Evolutionary conservation across 1,140 invertebrate species (phyloP).

Genomic region (Colletes latitarsis): DNA sequence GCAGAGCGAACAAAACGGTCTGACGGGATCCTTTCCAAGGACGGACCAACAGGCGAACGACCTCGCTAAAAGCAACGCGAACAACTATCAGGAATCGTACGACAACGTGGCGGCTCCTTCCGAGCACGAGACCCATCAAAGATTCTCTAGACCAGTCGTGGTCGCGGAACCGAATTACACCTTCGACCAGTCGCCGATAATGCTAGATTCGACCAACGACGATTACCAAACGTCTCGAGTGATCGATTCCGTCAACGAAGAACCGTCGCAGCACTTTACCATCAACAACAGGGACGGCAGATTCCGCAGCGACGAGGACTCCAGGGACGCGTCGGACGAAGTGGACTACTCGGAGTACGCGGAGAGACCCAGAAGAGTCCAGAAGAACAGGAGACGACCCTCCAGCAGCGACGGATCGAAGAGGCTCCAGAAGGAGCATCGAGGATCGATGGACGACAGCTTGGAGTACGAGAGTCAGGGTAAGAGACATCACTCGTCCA

Average conservation of each 20-base stretch:
- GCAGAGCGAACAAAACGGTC: conserved; percentile 37
- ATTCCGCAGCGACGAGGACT: conserved; percentile 69
- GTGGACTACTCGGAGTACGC: conserved; percentile 73
- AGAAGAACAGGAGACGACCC: conserved; percentile 72
- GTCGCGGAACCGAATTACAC: conserved; percentile 67
- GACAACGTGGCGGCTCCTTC: background rate
- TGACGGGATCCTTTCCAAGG: conserved; percentile 51
- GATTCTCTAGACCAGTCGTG: conserved; percentile 65
- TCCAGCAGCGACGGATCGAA: conserved; percentile 56
- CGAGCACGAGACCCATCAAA: conserved; percentile 19
- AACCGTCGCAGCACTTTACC: conserved; percentile 40
- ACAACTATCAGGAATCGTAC: background rate
- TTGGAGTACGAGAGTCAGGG: conserved; percentile 57
- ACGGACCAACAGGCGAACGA: conserved; percentile 47
- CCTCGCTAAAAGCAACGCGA: conserved; percentile 11
- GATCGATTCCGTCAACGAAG: conserved; percentile 19
- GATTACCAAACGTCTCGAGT: conserved; percentile 28
- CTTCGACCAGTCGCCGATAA: conserved; percentile 24
- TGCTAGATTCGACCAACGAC: background rate
- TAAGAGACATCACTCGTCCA: conserved; percentile 59
- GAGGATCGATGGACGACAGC: conserved; percentile 51
- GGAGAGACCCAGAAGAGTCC: conserved; percentile 66
- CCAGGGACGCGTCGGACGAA: conserved; percentile 69
- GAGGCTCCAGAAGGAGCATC: conserved; percentile 74
- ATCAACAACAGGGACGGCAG: conserved; percentile 41